A percentile compares a stretch with the other conserved stretches of the same genome.
Evolutionary conservation across 2,888 invertebrate genomes (phyloP).

Genomic region (Ophioninae sp.): DNA sequence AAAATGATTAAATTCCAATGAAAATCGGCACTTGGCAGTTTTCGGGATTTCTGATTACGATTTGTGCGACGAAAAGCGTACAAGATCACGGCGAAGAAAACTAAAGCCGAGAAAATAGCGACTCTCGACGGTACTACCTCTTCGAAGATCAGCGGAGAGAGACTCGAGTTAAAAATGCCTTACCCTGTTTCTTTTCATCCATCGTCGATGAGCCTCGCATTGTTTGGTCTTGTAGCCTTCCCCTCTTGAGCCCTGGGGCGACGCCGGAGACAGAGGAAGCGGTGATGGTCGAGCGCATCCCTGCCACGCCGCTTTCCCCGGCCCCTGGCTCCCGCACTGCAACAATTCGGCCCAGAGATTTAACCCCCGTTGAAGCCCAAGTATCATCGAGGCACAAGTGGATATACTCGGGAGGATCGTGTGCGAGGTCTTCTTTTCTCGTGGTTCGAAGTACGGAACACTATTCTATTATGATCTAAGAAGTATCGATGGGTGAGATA

Average conservation of each 20-base stretch:
- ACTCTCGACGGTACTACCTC: not conserved
- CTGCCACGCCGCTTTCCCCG: conserved; percentile 91
- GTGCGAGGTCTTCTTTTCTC: conserved; percentile 8
- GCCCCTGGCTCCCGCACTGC: conserved; percentile 84
- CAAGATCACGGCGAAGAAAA: not conserved
- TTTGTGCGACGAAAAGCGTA: too few species aligned
- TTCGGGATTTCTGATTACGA: too few species aligned
- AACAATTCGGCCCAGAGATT: conserved; percentile 68
- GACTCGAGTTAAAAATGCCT: conserved; percentile 67
- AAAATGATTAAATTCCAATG: too few species aligned
- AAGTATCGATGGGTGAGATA: conserved; percentile 22
- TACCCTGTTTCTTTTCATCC: conserved; percentile 95
- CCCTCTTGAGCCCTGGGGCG: conserved; percentile 74
- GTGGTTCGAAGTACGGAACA: conserved; percentile 25
- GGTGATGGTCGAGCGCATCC: conserved; percentile 78
- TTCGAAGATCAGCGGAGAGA: not conserved
- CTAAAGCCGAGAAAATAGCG: not conserved
- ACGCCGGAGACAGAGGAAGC: conserved; percentile 75
- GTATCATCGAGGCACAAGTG: conserved; percentile 1
- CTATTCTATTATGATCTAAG: conserved; percentile 41
- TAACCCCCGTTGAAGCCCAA: conserved; percentile 32
- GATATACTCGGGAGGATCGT: not conserved
- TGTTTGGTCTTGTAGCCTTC: conserved; percentile 84
- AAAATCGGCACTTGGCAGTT: too few species aligned
- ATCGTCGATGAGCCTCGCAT: conserved; percentile 86